Evolutionary conservation across 2,113 vertebrate genomes (phyloP).

Genomic region (Mandrillus leucophaeus): DNA sequence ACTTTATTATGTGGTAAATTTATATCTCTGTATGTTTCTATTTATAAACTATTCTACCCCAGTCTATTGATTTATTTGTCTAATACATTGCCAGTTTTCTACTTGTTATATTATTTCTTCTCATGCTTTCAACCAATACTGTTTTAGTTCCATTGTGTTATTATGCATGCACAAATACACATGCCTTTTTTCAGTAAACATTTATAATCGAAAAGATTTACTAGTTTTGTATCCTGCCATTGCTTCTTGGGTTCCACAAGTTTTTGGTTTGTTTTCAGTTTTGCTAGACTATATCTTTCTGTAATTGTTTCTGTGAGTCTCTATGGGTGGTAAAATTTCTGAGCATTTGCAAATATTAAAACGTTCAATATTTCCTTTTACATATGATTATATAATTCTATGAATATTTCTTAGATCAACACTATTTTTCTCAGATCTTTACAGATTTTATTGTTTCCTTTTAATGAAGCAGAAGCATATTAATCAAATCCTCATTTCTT

Average conservation of each 20-base stretch:
- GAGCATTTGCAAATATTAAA: not conserved
- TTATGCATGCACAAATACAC: not conserved
- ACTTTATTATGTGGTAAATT: not conserved
- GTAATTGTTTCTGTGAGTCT: not conserved
- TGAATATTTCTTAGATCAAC: not conserved
- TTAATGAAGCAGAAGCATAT: not conserved
- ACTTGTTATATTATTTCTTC: not conserved
- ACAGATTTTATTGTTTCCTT: not conserved
- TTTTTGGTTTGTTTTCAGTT: not conserved
- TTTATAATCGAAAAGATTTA: not conserved
- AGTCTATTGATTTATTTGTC: not conserved
- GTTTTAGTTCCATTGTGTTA: not conserved
- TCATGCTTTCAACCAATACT: not conserved
- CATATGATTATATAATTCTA: not conserved
- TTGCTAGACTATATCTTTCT: not conserved
- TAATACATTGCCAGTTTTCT: not conserved
- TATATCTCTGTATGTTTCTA: not conserved
- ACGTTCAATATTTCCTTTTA: not conserved
- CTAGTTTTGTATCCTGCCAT: not conserved
- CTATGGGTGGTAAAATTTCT: not conserved
- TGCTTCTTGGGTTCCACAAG: not conserved
- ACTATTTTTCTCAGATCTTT: not conserved
- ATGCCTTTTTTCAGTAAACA: not conserved
- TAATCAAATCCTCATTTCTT: not conserved
- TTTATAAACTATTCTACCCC: not conserved